Conservation (phyloP, 2,113 vertebrate genomes). For the Dasyprocta punctata region DNA sequence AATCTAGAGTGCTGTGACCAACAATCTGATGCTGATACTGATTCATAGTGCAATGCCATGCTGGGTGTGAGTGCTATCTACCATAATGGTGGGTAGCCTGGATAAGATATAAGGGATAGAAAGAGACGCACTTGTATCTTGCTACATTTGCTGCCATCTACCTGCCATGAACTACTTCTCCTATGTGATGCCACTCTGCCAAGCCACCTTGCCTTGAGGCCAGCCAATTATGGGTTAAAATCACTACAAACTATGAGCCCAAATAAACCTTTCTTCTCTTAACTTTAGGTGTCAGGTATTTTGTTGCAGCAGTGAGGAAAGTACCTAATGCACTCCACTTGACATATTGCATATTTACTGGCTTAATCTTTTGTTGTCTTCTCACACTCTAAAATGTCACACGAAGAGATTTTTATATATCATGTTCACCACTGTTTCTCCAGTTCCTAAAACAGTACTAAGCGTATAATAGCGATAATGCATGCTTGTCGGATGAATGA, state of each 20-base stretch:
- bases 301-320: neutral
- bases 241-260: too few relatives aligned
- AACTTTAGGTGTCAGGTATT: neutral
- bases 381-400: neutral
- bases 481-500: neutral
- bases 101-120: neutral
- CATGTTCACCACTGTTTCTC: neutral
- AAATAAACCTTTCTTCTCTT: neutral
- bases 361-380: constrained; percentile 4
- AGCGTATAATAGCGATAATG: neutral
- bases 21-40: neutral
- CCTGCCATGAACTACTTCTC: neutral
- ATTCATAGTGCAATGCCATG: neutral
- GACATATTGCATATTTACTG: neutral
- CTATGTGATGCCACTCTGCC: neutral
- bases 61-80: neutral
- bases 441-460: neutral
- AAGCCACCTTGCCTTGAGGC: neutral
- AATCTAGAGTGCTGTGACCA: neutral
- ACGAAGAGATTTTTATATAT: constrained; percentile 2
- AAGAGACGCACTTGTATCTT: neutral
- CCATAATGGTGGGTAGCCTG: neutral
- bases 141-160: neutral
- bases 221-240: neutral
- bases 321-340: neutral